Percentiles rank a stretch among this genome's conserved stretches.
Evolutionary conservation across 2,888 invertebrate species (phyloP).

Genomic region (Leptinotarsa haldemani): DNA sequence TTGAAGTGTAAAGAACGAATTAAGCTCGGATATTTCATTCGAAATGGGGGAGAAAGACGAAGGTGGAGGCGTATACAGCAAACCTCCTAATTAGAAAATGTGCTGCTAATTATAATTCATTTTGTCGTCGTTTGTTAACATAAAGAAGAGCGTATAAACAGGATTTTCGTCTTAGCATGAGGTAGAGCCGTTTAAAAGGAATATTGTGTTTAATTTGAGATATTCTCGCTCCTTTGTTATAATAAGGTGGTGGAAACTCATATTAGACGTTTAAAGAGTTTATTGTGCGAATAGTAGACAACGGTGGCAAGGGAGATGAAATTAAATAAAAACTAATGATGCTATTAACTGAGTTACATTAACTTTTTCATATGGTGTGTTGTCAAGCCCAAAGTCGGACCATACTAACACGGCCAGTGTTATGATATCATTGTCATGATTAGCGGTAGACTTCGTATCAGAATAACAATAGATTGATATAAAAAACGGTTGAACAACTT

Average conservation of each 20-base stretch:
- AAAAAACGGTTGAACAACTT: no score
- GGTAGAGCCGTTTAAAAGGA: constrained; percentile 34
- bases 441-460: no score
- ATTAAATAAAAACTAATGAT: background rate
- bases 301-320: background rate
- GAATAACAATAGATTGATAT: no score
- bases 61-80: constrained; percentile 40
- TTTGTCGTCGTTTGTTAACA: constrained; percentile 55
- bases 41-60: constrained; percentile 32
- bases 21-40: constrained; percentile 50
- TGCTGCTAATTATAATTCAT: constrained; percentile 59
- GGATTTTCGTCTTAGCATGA: constrained; percentile 39
- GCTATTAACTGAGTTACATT: background rate
- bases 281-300: background rate
- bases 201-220: constrained; percentile 36
- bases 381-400: no score
- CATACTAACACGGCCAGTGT: no score
- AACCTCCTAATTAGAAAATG: constrained; percentile 59
- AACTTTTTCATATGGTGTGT: no score
- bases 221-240: constrained; percentile 18
- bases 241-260: background rate
- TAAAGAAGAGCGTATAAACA: constrained; percentile 44
- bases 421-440: no score
- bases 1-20: constrained; percentile 59
- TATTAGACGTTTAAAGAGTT: background rate